phyloP scores from a whole-genome alignment of 2,797 vertebrate species.

The Apodemus agrarius region DNA sequence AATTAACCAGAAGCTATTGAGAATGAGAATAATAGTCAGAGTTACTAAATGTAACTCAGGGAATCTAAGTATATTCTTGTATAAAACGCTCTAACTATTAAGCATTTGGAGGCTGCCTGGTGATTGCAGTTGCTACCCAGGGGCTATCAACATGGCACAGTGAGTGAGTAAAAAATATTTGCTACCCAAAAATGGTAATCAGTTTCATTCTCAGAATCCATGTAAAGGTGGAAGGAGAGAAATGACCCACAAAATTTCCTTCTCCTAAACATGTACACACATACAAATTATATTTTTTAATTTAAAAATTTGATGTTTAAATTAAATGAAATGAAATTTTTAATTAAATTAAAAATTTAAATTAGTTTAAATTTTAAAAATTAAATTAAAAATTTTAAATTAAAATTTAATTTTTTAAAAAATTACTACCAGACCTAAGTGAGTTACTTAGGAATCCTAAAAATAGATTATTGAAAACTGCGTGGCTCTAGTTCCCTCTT shows the following conservation, averaged over 20 bases:
- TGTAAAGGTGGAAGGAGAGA: not conserved
- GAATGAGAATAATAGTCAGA: not conserved
- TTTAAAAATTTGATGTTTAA: too few relatives aligned
- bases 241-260: not conserved
- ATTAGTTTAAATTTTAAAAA: too few relatives aligned
- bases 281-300: too few relatives aligned
- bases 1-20: conserved; percentile 17
- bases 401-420: too few relatives aligned
- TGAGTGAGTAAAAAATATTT: conserved; percentile 5
- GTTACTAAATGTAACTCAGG: not conserved
- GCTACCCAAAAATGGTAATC: not conserved
- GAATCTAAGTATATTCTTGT: not conserved
- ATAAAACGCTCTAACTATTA: conserved; percentile 16
- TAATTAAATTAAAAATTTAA: too few relatives aligned
- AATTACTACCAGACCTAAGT: not conserved
- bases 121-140: not conserved
- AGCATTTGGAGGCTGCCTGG: not conserved
- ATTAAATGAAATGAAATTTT: too few relatives aligned
- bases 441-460: not conserved
- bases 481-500: not conserved
- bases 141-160: not conserved
- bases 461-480: not conserved
- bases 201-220: not conserved
- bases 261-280: not conserved
- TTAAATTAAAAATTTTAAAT: too few relatives aligned